phyloP scores from a whole-genome alignment of 23 tunicate species.

The Botrylloides violaceus region DNA sequence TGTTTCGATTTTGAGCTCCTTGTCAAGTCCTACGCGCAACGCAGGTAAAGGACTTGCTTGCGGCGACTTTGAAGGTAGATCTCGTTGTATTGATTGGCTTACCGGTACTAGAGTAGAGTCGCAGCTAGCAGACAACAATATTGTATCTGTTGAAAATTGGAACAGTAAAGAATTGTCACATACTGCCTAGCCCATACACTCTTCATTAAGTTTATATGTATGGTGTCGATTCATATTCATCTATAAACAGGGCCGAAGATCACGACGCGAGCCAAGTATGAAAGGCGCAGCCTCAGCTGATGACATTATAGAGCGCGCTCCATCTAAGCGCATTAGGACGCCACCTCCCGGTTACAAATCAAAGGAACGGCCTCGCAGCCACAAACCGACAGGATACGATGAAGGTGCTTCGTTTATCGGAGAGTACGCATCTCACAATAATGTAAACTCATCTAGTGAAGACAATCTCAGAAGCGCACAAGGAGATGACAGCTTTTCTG shows the following conservation, averaged over 20 bases:
- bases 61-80: too few species aligned
- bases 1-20: too few species aligned
- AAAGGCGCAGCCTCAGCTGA: not conserved
- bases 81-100: too few species aligned
- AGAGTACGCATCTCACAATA: constrained; percentile 69
- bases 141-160: too few species aligned
- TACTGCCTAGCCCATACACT: too few species aligned
- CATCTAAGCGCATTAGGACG: constrained; percentile 2
- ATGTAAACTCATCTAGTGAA: constrained; percentile 18
- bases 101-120: too few species aligned
- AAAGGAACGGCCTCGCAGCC: constrained; percentile 35
- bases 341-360: not conserved
- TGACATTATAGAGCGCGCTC: not conserved
- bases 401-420: constrained; percentile 79
- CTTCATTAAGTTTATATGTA: too few species aligned
- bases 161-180: too few species aligned
- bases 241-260: not conserved
- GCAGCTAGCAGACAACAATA: too few species aligned
- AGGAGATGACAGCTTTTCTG: not conserved
- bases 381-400: constrained; percentile 55
- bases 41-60: too few species aligned
- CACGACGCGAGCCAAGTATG: not conserved
- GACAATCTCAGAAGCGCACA: constrained; percentile 18
- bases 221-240: too few species aligned
- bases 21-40: too few species aligned